Evolutionary conservation across 2,888 invertebrate genomes (phyloP).

Genomic region (Quadriops clusia): DNA sequence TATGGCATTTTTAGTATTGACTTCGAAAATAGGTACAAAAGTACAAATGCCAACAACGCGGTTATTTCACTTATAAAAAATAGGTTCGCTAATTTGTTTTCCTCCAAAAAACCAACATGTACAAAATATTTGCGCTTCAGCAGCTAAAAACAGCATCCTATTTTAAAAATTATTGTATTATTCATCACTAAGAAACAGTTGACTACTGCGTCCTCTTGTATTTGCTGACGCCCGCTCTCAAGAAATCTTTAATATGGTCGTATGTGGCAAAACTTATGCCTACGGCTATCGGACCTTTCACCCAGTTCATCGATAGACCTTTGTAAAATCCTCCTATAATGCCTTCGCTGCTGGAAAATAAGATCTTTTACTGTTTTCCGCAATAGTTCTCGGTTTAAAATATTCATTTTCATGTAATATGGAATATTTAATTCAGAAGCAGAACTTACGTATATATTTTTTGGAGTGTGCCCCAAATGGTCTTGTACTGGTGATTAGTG

Average conservation of each 20-base stretch:
- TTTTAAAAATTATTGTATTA: too few species aligned
- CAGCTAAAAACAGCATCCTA: too few species aligned
- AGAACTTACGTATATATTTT: conserved; percentile 57
- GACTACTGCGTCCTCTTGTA: too few species aligned
- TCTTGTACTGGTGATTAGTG: conserved; percentile 44
- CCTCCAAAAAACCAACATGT: too few species aligned
- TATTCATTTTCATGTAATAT: neutral
- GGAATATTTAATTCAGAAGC: neutral
- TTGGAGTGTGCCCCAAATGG: conserved; percentile 52
- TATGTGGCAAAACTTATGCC: conserved; percentile 96
- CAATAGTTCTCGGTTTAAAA: neutral
- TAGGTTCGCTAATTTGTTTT: too few species aligned
- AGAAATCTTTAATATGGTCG: conserved; percentile 58
- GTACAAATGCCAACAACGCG: too few species aligned
- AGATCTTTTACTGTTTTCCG: neutral
- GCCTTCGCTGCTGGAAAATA: conserved; percentile 67
- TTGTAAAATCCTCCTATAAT: conserved; percentile 85
- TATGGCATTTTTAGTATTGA: too few species aligned
- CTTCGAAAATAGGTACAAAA: too few species aligned
- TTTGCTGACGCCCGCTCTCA: conserved; percentile 34
- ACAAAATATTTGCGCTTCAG: too few species aligned
- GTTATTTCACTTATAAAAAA: too few species aligned
- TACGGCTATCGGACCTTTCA: conserved; percentile 81
- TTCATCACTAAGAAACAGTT: too few species aligned
- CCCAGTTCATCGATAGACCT: conserved; percentile 99